phyloP scores from a whole-genome alignment of 2,888 invertebrate species.

The Melipona bicolor region DNA sequence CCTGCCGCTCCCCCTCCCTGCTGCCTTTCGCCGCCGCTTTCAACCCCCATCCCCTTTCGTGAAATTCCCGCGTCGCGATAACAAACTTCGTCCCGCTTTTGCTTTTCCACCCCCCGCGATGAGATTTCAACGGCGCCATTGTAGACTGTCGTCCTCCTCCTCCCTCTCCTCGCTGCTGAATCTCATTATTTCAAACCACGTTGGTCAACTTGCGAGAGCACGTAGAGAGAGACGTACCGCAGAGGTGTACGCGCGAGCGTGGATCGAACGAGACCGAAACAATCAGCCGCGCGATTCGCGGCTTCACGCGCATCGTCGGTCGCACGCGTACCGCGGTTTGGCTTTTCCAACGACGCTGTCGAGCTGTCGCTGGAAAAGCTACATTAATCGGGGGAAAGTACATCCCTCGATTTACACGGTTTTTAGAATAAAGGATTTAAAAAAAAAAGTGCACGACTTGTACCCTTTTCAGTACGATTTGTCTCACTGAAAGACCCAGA shows the following conservation, averaged over 20 bases:
- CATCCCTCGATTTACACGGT: too few relatives aligned
- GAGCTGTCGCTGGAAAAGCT: neutral
- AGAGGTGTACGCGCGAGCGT: neutral
- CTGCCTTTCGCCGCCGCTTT: too few relatives aligned
- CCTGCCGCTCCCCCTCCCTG: neutral
- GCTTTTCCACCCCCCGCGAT: constrained; percentile 18
- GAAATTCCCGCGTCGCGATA: constrained; percentile 26
- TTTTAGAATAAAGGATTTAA: too few relatives aligned
- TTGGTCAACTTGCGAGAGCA: neutral
- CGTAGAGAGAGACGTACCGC: neutral
- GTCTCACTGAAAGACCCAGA: too few relatives aligned
- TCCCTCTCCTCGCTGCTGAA: neutral
- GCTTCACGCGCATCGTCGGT: neutral
- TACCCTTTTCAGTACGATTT: too few relatives aligned
- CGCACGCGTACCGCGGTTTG: neutral
- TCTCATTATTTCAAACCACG: constrained; percentile 27
- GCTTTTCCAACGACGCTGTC: neutral
- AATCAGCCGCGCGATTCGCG: constrained; percentile 12
- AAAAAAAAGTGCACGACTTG: too few relatives aligned
- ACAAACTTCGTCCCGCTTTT: constrained; percentile 29
- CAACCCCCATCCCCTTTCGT: neutral
- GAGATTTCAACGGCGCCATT: constrained; percentile 20
- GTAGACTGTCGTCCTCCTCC: neutral
- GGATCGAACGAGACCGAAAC: neutral
- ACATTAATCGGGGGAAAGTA: neutral